Evolutionary conservation across 2,797 vertebrate species (phyloP).

Genomic region (Peromyscus aztecus): DNA sequence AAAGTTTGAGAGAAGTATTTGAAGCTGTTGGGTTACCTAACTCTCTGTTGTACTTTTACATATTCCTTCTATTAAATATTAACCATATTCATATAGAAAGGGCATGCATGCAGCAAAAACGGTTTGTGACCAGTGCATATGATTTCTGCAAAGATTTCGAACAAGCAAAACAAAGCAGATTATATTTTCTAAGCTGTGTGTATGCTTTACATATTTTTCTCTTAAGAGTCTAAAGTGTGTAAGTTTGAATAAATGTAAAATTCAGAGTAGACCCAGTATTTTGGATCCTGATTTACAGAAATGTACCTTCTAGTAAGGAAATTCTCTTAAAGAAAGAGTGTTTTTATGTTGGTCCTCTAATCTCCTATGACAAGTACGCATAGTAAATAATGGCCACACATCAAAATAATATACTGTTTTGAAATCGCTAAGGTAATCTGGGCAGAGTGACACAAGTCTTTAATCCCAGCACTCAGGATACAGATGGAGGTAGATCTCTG

Average conservation of each 20-base stretch:
- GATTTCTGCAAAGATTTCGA: neutral
- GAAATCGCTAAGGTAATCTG: neutral
- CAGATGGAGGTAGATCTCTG: neutral
- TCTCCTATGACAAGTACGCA: neutral
- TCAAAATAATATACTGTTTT: neutral
- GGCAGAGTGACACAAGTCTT: neutral
- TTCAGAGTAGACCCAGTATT: neutral
- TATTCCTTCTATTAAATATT: neutral
- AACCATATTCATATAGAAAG: neutral
- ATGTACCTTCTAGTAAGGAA: neutral
- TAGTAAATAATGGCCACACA: neutral
- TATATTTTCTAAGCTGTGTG: neutral
- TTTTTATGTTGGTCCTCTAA: neutral
- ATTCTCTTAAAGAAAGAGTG: neutral
- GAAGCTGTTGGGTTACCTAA: neutral
- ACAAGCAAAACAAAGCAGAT: neutral
- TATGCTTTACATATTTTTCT: neutral
- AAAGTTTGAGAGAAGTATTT: neutral
- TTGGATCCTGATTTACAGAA: neutral
- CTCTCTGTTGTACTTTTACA: neutral
- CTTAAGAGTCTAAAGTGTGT: neutral
- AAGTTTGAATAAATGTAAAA: neutral
- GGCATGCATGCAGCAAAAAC: neutral
- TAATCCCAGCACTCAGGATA: neutral
- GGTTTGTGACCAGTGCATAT: neutral